Evolutionary conservation across 2,113 vertebrate genomes (phyloP), one percentile per base, ranked within the genome.

Genomic region (Percopsis transmontana): DNA sequence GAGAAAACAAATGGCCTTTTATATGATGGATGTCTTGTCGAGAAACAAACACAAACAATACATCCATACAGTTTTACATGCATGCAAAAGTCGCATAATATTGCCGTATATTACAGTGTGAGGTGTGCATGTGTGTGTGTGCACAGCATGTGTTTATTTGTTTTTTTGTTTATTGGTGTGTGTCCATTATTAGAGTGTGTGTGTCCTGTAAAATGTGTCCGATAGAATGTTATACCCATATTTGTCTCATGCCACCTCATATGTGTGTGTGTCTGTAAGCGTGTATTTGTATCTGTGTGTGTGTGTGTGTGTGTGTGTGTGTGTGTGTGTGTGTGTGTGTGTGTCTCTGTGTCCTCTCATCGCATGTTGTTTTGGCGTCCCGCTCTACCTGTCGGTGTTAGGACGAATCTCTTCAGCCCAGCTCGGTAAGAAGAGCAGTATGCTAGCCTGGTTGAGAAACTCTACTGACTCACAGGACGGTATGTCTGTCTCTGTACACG

Each of bases 401-500:
- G 72, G 55, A 33, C 27, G 27, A 66, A 45, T 76, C 66, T 80
- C 66, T 60, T 66, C 68, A 51, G 72, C 60, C 50, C 67, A 62
- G 56, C 18, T 81, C 47, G 62, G 61, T 72, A 60, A 73, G 59
- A 83, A 58, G 60, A 76, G 59, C 77, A 74, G 71, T 76, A 57
- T 62, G 39, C 62, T 72, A 68, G 60, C 67, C 60, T 75, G 62
- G 59, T 70, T 77, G 13, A 77, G 66, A 77, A 62, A 73, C 57
- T 82, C 64, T 47, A 1, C 55, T 57, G 60, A 76, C 66, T 70
- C 71, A 68, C 62, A 68, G 70, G 68, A 75, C 33, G 65, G 67
- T 59, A 57, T 72, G 51, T 72, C 60, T 76, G 39, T 12, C 50
- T 56, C 41, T 2, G 39, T 47, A 21, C 27, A 6, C 27, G 5